Conservation (phyloP, 30 jellyfish, hydroid and myxozoan genomes). For the Aurelia sp. region DNA sequence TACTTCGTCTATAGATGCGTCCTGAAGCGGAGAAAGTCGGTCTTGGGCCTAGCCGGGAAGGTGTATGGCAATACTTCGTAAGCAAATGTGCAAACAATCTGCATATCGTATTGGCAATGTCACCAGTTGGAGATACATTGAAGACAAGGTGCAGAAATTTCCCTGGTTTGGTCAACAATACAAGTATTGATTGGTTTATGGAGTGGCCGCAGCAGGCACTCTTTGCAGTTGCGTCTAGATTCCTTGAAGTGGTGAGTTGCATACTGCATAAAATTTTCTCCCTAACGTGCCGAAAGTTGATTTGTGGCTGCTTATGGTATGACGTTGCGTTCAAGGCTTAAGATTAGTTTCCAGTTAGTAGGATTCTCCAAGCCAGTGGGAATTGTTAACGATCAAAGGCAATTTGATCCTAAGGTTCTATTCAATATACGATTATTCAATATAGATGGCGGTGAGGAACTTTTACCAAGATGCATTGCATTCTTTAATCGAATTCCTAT, state of each 20-base stretch:
- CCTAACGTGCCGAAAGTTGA: no score
- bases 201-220: constrained; percentile 98
- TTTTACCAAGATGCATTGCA: no score
- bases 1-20: constrained; percentile 62
- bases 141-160: constrained; percentile 96
- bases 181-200: constrained; percentile 99
- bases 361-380: no score
- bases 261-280: no score
- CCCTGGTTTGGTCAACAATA: constrained; percentile 98
- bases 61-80: constrained; percentile 96
- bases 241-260: constrained; percentile 78
- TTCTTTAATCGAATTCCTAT: no score
- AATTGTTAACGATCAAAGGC: no score
- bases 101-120: constrained; percentile 96
- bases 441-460: no score
- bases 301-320: no score
- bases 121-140: constrained; percentile 97
- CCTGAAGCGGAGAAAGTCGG: constrained; percentile 98
- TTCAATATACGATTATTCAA: no score
- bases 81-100: constrained; percentile 90
- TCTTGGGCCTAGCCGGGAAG: constrained; percentile 89
- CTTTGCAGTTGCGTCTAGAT: constrained; percentile 94
- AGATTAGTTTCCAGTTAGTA: no score
- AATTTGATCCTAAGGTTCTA: no score
- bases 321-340: no score